Percentiles rank a stretch among this genome's conserved stretches.
Conservation (phyloP, 1,140 invertebrate genomes). For the Eupristina koningsbergeri region DNA sequence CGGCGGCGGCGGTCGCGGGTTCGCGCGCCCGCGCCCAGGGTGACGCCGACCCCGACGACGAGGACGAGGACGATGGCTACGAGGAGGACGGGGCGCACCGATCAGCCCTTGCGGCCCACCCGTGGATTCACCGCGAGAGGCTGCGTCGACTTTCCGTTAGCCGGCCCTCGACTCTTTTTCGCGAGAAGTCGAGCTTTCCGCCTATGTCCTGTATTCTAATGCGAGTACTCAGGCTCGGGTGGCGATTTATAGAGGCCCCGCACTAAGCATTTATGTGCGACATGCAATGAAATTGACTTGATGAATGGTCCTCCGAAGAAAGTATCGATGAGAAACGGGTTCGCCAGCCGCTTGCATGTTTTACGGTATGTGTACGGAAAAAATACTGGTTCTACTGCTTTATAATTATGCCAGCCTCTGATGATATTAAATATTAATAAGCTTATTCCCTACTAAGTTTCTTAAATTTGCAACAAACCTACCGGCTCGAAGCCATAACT, state of each 20-base stretch:
- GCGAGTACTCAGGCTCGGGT: too few relatives aligned
- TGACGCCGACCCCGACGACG: conserved; percentile 23
- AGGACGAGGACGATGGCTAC: too few relatives aligned
- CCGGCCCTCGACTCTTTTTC: not conserved
- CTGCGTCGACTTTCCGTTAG: not conserved
- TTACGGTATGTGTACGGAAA: not conserved
- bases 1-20: conserved; percentile 60
- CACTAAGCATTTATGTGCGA: not conserved
- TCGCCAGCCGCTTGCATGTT: not conserved
- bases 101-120: conserved; percentile 59
- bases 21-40: conserved; percentile 56
- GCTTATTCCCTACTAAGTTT: not conserved
- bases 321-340: not conserved
- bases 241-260: not conserved
- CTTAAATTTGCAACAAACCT: not conserved
- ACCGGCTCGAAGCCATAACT: too few relatives aligned
- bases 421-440: not conserved
- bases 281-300: conserved; percentile 1
- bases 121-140: not conserved
- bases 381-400: not conserved
- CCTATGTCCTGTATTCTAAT: not conserved
- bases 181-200: not conserved
- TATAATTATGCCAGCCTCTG: not conserved
- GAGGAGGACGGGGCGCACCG: conserved; percentile 68
- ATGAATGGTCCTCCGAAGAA: not conserved